Evolutionary conservation across 2,797 vertebrate species (phyloP), one percentile per base, ranked within the genome.

Genomic region (Notoglanidium macrostoma): DNA sequence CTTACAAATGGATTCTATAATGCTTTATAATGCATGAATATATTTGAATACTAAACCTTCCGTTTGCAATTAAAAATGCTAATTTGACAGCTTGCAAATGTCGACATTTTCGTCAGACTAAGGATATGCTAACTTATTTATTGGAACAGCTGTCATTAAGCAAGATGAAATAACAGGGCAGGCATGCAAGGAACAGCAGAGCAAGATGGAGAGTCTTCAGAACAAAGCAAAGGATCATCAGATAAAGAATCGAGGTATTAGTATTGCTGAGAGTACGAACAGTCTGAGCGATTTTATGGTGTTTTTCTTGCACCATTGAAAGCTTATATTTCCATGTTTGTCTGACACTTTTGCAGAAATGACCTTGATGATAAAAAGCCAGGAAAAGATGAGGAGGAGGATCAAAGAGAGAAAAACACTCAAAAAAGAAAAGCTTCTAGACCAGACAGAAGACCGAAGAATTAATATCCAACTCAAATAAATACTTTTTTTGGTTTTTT

Each of bases 281-380:
- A 87, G 12, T 44, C 61, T 4, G 23, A 12, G 6, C 0, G 14
- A 61, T n/a, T 46, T 26, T 61, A 40, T 59, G 10, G 9, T 61
- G 8, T 61, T 80, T 57, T 35, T 61, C 5, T 40, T 79, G 10
- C 21, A 80, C 10, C 11, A 46, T 77, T 19, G 51, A 49, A 40
- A 46, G 1, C 15, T 49, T 82, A 65, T 44, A 29, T 83, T 63
- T 21, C 70, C 11, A 44, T 59, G 15, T 55, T 76, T 35, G 12
- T 63, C 21, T 57, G 59, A 26, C 83, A 91, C 85, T 87, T 93
- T 95, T 95, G 87, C 92, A 96, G 96, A 93, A 91, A 90, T 51
- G 78, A 93, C 91, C 55, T 92, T 92, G 82, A 88, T 92, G 92
- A 90, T 90, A 90, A 94, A 92, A 91, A 91, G 89, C 91, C 92